A percentile compares a stretch with the other conserved stretches of the same genome.
phyloP scores from a whole-genome alignment of 2,888 invertebrate genomes.

The Slavum lentiscoides region DNA sequence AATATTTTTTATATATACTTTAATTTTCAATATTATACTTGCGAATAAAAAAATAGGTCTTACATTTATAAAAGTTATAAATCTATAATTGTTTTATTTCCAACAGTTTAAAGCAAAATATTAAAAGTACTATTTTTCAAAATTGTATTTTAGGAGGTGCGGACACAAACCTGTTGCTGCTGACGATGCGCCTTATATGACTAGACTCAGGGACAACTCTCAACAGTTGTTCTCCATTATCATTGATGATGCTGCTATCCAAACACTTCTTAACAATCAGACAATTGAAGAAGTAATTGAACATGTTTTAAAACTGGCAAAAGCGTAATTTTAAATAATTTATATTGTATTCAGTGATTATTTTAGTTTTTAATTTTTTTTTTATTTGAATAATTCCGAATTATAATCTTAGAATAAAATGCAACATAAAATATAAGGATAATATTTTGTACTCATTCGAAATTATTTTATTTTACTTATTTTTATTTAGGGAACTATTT shows the following conservation, averaged over 20 bases:
- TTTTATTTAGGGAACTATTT: background rate
- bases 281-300: constrained; percentile 85
- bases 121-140: no score
- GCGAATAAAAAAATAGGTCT: no score
- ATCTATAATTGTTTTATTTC: no score
- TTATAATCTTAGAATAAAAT: no score
- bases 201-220: constrained; percentile 78
- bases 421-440: background rate
- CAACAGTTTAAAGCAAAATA: no score
- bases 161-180: constrained; percentile 70
- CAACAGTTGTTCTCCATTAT: constrained; percentile 83
- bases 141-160: constrained; percentile 67
- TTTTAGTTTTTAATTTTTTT: background rate
- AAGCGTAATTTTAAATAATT: constrained; percentile 57
- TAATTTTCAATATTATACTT: background rate
- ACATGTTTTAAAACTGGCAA: constrained; percentile 73
- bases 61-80: no score
- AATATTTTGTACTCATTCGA: background rate
- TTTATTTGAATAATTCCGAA: no score
- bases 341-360: background rate
- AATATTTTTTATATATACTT: background rate
- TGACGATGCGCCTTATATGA: constrained; percentile 66
- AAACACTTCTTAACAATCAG: constrained; percentile 79
- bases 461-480: background rate
- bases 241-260: constrained; percentile 79